Evolutionary conservation across 2,797 vertebrate genomes (phyloP).

Genomic region (Hydrolagus colliei): DNA sequence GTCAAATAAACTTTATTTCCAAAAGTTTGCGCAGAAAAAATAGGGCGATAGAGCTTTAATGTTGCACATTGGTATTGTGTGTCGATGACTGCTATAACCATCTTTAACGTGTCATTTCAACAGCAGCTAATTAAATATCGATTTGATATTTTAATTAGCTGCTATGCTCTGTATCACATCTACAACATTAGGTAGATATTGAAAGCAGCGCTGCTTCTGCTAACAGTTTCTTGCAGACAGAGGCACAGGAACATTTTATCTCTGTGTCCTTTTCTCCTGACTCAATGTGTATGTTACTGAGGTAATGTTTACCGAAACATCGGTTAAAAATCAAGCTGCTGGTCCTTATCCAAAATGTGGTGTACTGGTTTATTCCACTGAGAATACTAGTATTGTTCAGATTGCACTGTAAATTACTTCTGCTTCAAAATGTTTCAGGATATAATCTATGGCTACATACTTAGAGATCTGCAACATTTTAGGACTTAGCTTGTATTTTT

Average conservation of each 20-base stretch:
- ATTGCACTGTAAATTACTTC: not conserved
- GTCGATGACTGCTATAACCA: not conserved
- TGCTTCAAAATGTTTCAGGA: not conserved
- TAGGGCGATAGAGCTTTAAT: not conserved
- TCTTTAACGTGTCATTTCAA: not conserved
- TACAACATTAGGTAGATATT: not conserved
- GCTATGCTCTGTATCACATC: not conserved
- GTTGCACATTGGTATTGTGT: not conserved
- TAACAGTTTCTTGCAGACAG: not conserved
- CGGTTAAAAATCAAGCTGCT: not conserved
- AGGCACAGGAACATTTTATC: not conserved
- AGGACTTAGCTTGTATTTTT: not conserved
- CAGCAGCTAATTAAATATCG: not conserved
- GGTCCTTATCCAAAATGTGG: not conserved
- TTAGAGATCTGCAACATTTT: not conserved
- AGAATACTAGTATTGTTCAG: not conserved
- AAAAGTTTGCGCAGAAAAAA: no score
- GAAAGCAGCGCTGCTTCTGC: not conserved
- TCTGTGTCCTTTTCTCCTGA: not conserved
- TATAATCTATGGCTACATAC: not conserved
- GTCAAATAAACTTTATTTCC: no score
- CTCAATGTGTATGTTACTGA: not conserved
- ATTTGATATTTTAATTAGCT: not conserved
- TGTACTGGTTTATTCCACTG: not conserved
- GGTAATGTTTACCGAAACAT: not conserved